Evolutionary conservation across 2,113 vertebrate genomes (phyloP).

Genomic region (Alethe diademata): DNA sequence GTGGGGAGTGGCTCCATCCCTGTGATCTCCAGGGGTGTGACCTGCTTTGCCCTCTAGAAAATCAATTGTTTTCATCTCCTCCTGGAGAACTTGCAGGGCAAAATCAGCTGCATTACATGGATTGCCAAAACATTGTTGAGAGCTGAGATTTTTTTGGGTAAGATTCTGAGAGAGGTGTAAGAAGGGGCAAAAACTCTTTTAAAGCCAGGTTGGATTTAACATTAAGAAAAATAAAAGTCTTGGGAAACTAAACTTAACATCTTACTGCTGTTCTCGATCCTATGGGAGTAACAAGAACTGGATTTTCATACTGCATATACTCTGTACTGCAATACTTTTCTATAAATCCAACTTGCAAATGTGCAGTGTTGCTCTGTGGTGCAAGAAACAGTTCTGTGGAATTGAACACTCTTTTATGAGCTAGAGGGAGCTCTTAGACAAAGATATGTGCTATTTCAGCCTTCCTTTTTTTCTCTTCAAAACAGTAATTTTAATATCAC

Average conservation of each 20-base stretch:
- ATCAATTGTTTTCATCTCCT: neutral
- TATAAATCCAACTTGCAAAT: rapidly evolving
- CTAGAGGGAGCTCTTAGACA: slow-evolving; percentile 70
- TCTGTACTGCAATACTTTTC: neutral
- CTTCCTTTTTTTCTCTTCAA: neutral
- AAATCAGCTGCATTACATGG: neutral
- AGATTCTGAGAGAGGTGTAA: neutral
- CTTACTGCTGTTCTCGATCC: neutral
- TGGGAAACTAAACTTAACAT: neutral
- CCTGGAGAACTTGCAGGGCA: neutral
- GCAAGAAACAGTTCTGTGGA: neutral
- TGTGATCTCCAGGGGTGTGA: neutral
- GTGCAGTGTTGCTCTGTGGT: neutral
- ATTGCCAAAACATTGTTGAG: neutral
- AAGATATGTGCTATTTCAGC: neutral
- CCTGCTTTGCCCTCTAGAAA: neutral
- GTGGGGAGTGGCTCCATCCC: neutral
- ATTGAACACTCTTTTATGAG: neutral
- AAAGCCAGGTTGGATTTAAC: neutral
- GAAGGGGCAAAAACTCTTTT: neutral
- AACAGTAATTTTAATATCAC: neutral
- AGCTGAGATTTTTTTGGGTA: neutral
- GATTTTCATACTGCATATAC: neutral
- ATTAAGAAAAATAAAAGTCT: neutral
- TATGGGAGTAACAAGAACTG: neutral